Percentiles rank a stretch among this genome's conserved stretches.
Evolutionary conservation across 2,888 invertebrate species (phyloP).

Genomic region (Eumerus sabulonum): DNA sequence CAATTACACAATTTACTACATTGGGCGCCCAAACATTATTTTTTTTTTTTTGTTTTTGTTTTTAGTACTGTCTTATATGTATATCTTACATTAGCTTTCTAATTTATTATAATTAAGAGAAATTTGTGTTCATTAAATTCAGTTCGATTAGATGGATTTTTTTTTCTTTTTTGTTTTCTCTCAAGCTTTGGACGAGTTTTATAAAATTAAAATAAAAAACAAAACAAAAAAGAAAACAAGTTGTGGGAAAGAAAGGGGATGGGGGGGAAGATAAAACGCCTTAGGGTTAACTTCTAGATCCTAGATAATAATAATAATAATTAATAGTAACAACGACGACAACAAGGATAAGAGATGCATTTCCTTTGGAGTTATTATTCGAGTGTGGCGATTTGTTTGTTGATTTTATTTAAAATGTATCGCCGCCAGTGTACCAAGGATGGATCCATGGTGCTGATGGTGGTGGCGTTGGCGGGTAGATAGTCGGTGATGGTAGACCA

Average conservation of each 20-base stretch:
- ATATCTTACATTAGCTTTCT: constrained; percentile 58
- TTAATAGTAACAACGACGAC: constrained; percentile 52
- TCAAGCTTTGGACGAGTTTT: background rate
- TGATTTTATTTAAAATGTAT: constrained; percentile 76
- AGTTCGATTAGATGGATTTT: constrained; percentile 51
- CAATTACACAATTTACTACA: background rate
- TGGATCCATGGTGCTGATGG: constrained; percentile 79
- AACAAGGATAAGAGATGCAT: constrained; percentile 53
- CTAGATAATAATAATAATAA: too few species aligned
- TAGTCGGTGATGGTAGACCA: constrained; percentile 79
- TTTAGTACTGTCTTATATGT: constrained; percentile 27
- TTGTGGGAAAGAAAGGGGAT: too few species aligned
- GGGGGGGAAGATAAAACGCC: too few species aligned
- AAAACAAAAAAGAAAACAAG: too few species aligned
- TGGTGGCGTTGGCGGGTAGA: constrained; percentile 79
- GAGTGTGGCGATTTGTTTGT: too few species aligned
- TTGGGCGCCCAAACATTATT: constrained; percentile 27
- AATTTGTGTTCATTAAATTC: constrained; percentile 41
- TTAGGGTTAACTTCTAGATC: too few species aligned
- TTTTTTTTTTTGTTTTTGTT: constrained; percentile 10
- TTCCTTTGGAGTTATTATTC: constrained; percentile 23
- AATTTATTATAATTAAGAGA: constrained; percentile 43
- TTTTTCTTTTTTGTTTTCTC: too few species aligned
- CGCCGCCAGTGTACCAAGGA: constrained; percentile 79
- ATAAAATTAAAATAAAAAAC: background rate